These are phyloP conservation scores for Euwallacea similis DNA, from an alignment of 1,140 invertebrate species.

Conservation along the genomic window DNA sequence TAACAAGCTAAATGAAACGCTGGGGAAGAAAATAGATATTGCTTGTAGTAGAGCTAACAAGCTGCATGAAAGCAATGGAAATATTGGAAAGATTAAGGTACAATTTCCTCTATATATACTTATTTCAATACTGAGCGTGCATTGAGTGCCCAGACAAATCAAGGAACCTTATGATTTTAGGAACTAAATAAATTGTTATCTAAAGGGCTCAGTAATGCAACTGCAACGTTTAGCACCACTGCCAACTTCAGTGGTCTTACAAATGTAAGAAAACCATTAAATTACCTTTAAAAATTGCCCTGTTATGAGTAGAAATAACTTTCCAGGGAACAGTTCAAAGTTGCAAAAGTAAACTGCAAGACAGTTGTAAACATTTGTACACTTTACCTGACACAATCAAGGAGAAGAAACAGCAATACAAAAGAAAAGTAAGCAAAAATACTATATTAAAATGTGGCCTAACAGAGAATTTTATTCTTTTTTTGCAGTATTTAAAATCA, in stretches of 20 bases:
- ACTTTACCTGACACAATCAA: constrained; percentile 6
- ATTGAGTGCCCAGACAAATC: not conserved
- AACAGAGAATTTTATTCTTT: too few species aligned
- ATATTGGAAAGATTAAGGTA: not conserved
- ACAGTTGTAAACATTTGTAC: constrained; percentile 14
- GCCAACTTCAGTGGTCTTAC: not conserved
- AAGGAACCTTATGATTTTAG: constrained; percentile 4
- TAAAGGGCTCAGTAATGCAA: constrained; percentile 10
- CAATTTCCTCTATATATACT: not conserved
- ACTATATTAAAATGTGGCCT: too few species aligned
- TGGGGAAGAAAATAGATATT: constrained; percentile 15
- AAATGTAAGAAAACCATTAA: too few species aligned
- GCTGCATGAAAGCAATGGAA: not conserved
- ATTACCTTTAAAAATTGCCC: too few species aligned
- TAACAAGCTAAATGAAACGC: constrained; percentile 24
- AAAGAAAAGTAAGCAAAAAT: not conserved
- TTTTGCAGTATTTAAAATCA: too few species aligned
- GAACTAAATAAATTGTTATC: constrained; percentile 23
- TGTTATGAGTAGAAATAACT: too few species aligned
- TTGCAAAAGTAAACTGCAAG: constrained; percentile 5
- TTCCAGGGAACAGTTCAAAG: too few species aligned
- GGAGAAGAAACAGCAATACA: constrained; percentile 10
- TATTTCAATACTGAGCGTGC: not conserved
- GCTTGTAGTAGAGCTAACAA: constrained; percentile 13
- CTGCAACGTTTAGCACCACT: not conserved